Evolutionary conservation across 2,113 vertebrate genomes (phyloP), one percentile per base, ranked within the genome.

Genomic region (Ploceus nigricollis): DNA sequence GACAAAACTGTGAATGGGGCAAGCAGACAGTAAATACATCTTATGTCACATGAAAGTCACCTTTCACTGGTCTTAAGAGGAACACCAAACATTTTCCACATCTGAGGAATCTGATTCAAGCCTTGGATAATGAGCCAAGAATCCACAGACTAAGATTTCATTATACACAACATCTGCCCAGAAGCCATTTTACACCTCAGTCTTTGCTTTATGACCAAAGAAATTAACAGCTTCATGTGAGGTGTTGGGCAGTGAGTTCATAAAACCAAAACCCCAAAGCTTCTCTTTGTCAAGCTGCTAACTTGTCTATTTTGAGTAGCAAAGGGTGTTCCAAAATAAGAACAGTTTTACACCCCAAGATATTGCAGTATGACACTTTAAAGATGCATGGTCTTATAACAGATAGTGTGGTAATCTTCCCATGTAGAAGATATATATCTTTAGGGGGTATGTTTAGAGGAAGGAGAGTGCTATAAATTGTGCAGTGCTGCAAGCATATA

Each of bases 91-190:
- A 13, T 64, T 76, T 79, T 65, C 84, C 24, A 64, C 56, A 72
- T 42, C 28, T 56, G 60, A 91, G 64, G 25, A 90, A 76, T 63
- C 35, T 87, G 33, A 65, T 39, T 82, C 18, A 23, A 72, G 47
- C 80, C 30, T 50, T 37, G 75, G 75, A 47, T 75, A 82, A 5
- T 40, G n/a, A 95, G 61, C 63, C 1, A 8, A 93, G 64, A 95
- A 94, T 81, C 90, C 91, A 85, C 78, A 90, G 89, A 89, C 63
- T 63, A 81, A 96, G 87, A 95, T 91, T 89, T 94, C 87, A 94
- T 88, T 78, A 72, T 65, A 94, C 68, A 88, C 50, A 80, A 69
- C 93, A 97, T 89, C 93, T 96, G 85, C 68, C 66, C 77, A 20
- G 30, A 95, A 97, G 87, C 65, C 79, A 68, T 69, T 94, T 35